Base-by-base conservation (phyloP, 2,797 vertebrate species). In the Myripristis murdjan region DNA sequence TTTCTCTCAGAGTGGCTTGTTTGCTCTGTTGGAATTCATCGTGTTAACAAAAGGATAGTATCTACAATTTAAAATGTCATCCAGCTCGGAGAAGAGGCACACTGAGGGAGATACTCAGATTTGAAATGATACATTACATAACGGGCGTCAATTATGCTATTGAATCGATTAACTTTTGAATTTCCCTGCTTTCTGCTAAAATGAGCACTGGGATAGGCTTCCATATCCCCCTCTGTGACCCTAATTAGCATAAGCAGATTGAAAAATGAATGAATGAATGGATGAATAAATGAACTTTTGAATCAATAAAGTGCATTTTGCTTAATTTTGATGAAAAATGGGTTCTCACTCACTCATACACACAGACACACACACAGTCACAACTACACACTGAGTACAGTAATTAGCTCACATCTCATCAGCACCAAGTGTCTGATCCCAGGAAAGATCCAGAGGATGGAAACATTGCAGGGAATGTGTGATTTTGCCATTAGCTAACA, bases 341-440 rank as follows among this genome's bases (percentile, higher is more conserved):
- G n/a, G n/a, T n/a, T 20, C 10, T 9, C 28, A 37, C 6, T 7
- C 9, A 63, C 6, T 39, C 22, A 39, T 52, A 28, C 28, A 28
- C 28, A 28, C 28, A 28, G 20, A 20, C 20, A 20, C 20, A 20
- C 20, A 20, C 20, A 20, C 23, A 51, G n/a, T 22, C 46, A 33
- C 37, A 24, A 28, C 28, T 2, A 64, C 44, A 55, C 1, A 26
- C 3, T n/a, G n/a, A n/a, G n/a, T n/a, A 10, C 11, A 44, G 15
- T 20, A 73, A 77, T 72, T 73, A 67, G 43, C 64, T 52, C 6
- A 37, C 20, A 26, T 55, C 61, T 43, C 39, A 23, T 41, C 6
- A 43, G 20, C 75, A 79, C 60, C 83, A 35, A 10, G 52, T 80
- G 74, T 12, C 28, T 75, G 41, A 70, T 83, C 48, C 64, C 46